phyloP scores from a whole-genome alignment of 1,140 invertebrate species.

The Daktulosphaira vitifoliae region DNA sequence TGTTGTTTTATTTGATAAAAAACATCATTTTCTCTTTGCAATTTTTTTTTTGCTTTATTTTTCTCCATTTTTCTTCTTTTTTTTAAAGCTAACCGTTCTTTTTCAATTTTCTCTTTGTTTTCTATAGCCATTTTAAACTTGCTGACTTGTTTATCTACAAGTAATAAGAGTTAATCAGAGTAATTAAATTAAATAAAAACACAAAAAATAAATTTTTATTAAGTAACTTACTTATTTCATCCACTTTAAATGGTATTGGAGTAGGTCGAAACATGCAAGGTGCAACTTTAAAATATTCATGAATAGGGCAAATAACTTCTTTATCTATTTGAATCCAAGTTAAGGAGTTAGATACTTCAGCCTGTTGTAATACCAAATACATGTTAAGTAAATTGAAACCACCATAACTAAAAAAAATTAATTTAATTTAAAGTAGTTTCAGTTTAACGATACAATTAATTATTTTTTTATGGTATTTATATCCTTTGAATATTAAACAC shows the following conservation, averaged over 20 bases:
- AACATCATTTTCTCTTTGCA: slow-evolving; percentile 2
- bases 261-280: slow-evolving; percentile 23
- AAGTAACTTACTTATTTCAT: not conserved
- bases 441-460: no score
- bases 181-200: no score
- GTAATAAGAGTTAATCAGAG: no score
- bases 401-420: slow-evolving; percentile 1
- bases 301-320: slow-evolving; percentile 8
- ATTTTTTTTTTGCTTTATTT: not conserved
- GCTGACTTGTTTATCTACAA: not conserved
- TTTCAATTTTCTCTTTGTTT: not conserved
- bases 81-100: not conserved
- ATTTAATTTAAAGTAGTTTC: no score
- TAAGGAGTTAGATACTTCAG: slow-evolving; percentile 2
- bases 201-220: no score
- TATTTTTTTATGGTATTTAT: no score
- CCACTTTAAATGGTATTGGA: not conserved
- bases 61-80: not conserved
- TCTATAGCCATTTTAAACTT: not conserved
- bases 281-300: slow-evolving; percentile 17
- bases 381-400: slow-evolving; percentile 21
- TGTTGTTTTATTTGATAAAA: not conserved
- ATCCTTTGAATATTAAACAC: no score
- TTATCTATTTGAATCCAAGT: slow-evolving; percentile 7
- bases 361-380: slow-evolving; percentile 22